Evolutionary conservation across 2,113 vertebrate genomes (phyloP).

Genomic region (Boleophthalmus pectinirostris): DNA sequence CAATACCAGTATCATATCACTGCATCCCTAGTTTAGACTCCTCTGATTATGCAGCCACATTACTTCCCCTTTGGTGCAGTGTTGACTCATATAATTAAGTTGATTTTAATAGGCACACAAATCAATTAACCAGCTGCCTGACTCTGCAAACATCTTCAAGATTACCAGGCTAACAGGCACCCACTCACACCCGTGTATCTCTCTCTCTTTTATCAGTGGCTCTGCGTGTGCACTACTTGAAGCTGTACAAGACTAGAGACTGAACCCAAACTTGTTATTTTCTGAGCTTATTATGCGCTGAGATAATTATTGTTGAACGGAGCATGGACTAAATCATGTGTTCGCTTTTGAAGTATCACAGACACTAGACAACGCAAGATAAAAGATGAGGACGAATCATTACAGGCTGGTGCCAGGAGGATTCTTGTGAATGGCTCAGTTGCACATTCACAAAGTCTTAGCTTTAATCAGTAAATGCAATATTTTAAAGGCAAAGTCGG

Average conservation of each 20-base stretch:
- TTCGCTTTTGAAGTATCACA: slow-evolving; percentile 30
- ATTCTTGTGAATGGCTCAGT: not conserved
- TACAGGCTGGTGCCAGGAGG: slow-evolving; percentile 1
- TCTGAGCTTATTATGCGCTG: slow-evolving; percentile 13
- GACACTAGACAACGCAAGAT: slow-evolving; percentile 17
- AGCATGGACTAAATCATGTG: slow-evolving; percentile 5
- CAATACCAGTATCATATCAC: too few relatives aligned
- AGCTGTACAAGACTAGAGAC: not conserved
- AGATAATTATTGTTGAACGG: slow-evolving; percentile 33
- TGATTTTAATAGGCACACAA: slow-evolving; percentile 4
- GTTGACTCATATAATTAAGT: slow-evolving; percentile 7
- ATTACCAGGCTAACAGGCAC: slow-evolving; percentile 39
- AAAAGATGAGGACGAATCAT: slow-evolving; percentile 19
- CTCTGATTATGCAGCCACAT: not conserved
- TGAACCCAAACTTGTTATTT: slow-evolving; percentile 57
- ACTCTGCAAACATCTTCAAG: slow-evolving; percentile 41
- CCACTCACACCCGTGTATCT: slow-evolving; percentile 26
- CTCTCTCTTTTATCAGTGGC: slow-evolving; percentile 42
- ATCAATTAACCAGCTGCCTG: slow-evolving; percentile 48
- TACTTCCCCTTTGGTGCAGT: not conserved
- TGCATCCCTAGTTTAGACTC: not conserved
- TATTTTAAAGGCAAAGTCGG: too few relatives aligned
- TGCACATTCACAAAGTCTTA: too few relatives aligned
- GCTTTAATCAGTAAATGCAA: too few relatives aligned
- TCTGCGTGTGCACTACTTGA: slow-evolving; percentile 30